A percentile compares a stretch with the other conserved stretches of the same genome.
Conservation (phyloP, 2,113 vertebrate genomes). For the Dolichallabes microphthalmus region DNA sequence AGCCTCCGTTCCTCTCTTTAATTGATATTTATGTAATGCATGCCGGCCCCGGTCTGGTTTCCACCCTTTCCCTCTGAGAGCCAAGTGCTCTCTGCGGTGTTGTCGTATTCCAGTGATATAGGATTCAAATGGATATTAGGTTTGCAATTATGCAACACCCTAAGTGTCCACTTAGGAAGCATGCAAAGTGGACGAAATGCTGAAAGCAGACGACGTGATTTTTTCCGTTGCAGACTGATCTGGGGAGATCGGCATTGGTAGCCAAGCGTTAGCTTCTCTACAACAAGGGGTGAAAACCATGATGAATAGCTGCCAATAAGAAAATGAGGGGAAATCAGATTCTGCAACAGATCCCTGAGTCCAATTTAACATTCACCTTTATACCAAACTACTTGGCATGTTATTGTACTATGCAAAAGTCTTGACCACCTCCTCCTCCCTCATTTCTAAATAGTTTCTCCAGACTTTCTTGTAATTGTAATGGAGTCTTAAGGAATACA, state of each 20-base stretch:
- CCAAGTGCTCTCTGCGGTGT: conserved; percentile 33
- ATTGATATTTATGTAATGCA: conserved; percentile 85
- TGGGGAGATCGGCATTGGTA: too few relatives aligned
- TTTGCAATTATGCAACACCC: conserved; percentile 44
- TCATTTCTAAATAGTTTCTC: too few relatives aligned
- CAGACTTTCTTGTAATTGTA: too few relatives aligned
- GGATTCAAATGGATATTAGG: conserved; percentile 61
- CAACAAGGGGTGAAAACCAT: background rate
- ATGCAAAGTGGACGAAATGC: background rate
- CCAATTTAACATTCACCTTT: background rate
- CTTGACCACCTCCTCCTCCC: too few relatives aligned
- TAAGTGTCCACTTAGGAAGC: conserved; percentile 9
- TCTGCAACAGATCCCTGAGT: background rate
- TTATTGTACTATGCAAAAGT: too few relatives aligned
- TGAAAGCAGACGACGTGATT: background rate
- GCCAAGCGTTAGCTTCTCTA: background rate
- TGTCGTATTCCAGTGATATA: conserved; percentile 33
- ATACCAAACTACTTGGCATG: too few relatives aligned
- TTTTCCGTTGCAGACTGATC: background rate
- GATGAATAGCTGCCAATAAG: background rate
- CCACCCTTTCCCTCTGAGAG: conserved; percentile 67
- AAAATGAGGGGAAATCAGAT: background rate
- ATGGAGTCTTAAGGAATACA: too few relatives aligned
- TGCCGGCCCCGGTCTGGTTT: conserved; percentile 72
- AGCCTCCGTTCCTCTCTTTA: conserved; percentile 81